Percentiles rank a stretch among this genome's conserved stretches.
Conservation (phyloP, 2,797 vertebrate genomes). For the Peromyscus eremicus region DNA sequence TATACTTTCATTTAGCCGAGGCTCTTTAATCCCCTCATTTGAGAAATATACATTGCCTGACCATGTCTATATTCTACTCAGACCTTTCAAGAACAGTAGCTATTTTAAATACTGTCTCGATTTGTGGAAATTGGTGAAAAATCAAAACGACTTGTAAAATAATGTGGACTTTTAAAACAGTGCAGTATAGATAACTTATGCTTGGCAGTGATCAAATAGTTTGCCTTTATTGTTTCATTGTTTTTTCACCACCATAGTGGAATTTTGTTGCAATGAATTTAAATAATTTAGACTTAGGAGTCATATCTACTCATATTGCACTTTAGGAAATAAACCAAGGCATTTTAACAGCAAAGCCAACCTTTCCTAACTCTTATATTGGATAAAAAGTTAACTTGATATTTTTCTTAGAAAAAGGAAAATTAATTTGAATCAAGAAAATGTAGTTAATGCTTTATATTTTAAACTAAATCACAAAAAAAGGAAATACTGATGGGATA, state of each 20-base stretch:
- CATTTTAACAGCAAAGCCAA: slow-evolving; percentile 3
- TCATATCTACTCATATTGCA: background rate
- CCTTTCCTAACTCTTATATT: slow-evolving; percentile 24
- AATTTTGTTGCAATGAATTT: slow-evolving; percentile 50
- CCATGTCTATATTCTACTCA: slow-evolving; percentile 57
- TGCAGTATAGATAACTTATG: slow-evolving; percentile 45
- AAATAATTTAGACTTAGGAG: slow-evolving; percentile 36
- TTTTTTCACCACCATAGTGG: background rate
- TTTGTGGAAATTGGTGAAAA: slow-evolving; percentile 56
- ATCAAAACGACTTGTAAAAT: slow-evolving; percentile 67
- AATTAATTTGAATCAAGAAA: slow-evolving; percentile 46
- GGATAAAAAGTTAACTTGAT: slow-evolving; percentile 12
- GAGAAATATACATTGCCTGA: slow-evolving; percentile 52
- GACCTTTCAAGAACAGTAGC: slow-evolving; percentile 42
- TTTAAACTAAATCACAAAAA: slow-evolving; percentile 59
- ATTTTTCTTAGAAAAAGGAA: background rate
- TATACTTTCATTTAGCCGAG: slow-evolving; percentile 59
- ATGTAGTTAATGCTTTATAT: slow-evolving; percentile 43
- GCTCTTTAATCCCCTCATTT: background rate
- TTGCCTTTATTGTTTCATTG: slow-evolving; percentile 51
- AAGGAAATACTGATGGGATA: background rate
- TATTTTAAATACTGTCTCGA: slow-evolving; percentile 58
- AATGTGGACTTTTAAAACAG: slow-evolving; percentile 15
- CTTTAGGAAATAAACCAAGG: slow-evolving; percentile 42
- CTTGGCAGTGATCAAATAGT: slow-evolving; percentile 37